Evolutionary conservation across 2,888 invertebrate genomes (phyloP).

Genomic region (Habroteleia sp.): DNA sequence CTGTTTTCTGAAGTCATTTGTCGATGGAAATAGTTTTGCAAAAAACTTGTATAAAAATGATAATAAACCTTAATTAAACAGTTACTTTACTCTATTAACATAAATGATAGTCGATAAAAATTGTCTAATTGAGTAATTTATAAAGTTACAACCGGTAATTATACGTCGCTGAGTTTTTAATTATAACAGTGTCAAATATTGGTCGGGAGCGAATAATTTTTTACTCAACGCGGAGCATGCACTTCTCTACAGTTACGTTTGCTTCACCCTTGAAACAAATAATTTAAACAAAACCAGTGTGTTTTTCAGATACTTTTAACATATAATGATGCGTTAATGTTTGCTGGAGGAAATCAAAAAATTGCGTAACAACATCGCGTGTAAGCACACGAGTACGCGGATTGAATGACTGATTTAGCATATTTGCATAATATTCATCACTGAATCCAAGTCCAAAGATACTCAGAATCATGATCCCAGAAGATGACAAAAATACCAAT

Average conservation of each 20-base stretch:
- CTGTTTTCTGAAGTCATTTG: too few species aligned
- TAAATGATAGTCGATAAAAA: too few species aligned
- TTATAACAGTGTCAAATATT: neutral
- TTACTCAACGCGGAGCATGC: too few species aligned
- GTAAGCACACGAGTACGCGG: slow-evolving; percentile 24
- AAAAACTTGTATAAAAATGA: too few species aligned
- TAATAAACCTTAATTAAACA: too few species aligned
- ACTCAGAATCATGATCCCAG: neutral
- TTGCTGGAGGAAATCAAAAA: slow-evolving; percentile 46
- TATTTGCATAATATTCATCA: slow-evolving; percentile 46
- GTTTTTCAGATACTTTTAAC: slow-evolving; percentile 39
- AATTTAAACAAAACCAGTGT: slow-evolving; percentile 16
- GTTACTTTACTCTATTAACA: too few species aligned
- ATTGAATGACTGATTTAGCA: slow-evolving; percentile 36
- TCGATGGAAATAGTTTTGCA: too few species aligned
- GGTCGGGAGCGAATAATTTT: too few species aligned
- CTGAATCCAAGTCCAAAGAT: slow-evolving; percentile 7
- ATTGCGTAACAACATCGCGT: slow-evolving; percentile 61
- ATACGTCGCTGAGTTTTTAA: slow-evolving; percentile 5
- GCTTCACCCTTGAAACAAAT: slow-evolving; percentile 21
- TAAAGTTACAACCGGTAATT: too few species aligned
- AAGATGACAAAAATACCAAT: too few species aligned
- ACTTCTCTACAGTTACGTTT: neutral
- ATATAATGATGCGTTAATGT: slow-evolving; percentile 44
- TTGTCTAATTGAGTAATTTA: too few species aligned